Base-by-base conservation (phyloP, 64 coral and sea anemone species). In the Montipora efflorescens region DNA sequence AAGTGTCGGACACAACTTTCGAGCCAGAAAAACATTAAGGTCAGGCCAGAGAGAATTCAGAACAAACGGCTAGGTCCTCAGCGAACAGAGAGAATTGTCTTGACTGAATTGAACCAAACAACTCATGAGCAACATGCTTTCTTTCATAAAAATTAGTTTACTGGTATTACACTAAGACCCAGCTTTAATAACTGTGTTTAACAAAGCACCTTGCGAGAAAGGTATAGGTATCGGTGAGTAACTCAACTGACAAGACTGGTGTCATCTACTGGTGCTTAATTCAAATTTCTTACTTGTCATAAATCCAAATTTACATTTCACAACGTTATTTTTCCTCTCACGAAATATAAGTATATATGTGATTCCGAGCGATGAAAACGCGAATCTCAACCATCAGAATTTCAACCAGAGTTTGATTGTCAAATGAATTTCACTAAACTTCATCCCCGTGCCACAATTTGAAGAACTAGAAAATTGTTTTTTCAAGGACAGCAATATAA, bases 261-360 rank as follows among this genome's bases (percentile, higher is more conserved):
- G 59, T 67, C 62, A 50, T 18, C 46, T 19, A 16, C 46, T 78
- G 76, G 76, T 78, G 76, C 15, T 46, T 48, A 16, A 86, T 86
- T 86, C 19, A 71, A 48, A 86, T 86, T 64, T 86, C 62, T 70
- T 7, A 48, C 82, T 12, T 9, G 48, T 86, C 46, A 70, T 66
- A 48, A 86, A 71, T 68, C 15, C 4, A 6, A 78, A 48, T 78
- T 50, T 46, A 19, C 46, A 78, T 50, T 50, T 78, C 7, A 71
- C 20, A 71, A 5, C 5, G 19, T 18, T 28, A 25, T 28, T 28
- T 28, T 14, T 11, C 53, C 21, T 61, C 57, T 82, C 53, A 14
- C 3, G 12, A 71, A 71, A 71, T 4, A 64, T 64, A 12, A 64
- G 59, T 64, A 4, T 14, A 64, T 64, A 12, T 64, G 53, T 8